Conservation (phyloP, 2,888 invertebrate species). For the Priocnemis perturbator region DNA sequence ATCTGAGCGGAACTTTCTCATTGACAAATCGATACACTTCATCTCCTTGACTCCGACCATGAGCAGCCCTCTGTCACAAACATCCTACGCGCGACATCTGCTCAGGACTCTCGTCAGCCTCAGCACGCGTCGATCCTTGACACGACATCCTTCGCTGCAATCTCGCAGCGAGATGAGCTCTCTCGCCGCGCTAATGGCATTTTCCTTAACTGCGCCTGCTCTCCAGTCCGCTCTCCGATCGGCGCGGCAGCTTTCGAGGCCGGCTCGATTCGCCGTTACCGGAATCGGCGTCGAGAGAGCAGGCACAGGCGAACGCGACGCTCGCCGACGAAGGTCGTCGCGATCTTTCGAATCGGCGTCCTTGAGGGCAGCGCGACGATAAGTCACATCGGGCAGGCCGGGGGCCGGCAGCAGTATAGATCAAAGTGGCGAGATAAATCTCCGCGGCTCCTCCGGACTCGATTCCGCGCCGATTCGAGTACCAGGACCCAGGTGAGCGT, state of each 20-base stretch:
- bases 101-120: too few species aligned
- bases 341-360: constrained; percentile 46
- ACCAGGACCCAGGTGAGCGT: too few species aligned
- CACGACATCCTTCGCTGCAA: constrained; percentile 11
- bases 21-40: too few species aligned
- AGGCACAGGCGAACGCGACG: constrained; percentile 44
- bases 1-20: too few species aligned
- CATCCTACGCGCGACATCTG: too few species aligned
- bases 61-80: too few species aligned
- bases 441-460: background rate
- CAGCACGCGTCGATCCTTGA: too few species aligned
- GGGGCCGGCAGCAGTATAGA: constrained; percentile 1
- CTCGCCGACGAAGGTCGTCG: constrained; percentile 59
- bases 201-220: constrained; percentile 43
- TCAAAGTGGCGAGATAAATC: background rate
- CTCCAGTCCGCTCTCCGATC: constrained; percentile 23
- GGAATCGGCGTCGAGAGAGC: constrained; percentile 59
- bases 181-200: constrained; percentile 22
- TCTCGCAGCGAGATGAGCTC: constrained; percentile 6
- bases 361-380: constrained; percentile 43
- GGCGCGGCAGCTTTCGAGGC: constrained; percentile 60
- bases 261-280: constrained; percentile 66
- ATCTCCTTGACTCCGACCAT: too few species aligned
- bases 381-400: constrained; percentile 2
- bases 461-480: too few species aligned